Conservation (phyloP, 1,140 invertebrate species). For the Heliconius melpomene region DNA sequence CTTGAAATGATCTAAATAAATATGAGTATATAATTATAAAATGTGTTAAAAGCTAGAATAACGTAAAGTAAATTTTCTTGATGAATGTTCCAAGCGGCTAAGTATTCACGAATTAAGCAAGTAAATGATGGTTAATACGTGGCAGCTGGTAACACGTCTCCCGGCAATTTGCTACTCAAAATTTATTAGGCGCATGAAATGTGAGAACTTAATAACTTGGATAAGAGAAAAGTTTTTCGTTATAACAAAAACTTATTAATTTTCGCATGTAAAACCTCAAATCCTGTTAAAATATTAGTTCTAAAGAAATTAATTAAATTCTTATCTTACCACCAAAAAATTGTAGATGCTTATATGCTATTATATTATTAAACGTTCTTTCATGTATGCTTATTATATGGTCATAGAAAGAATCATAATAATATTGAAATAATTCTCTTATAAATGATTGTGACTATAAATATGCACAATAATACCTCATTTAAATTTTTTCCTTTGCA, state of each 20-base stretch:
- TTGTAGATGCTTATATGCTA: too few relatives aligned
- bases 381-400: too few relatives aligned
- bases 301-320: neutral
- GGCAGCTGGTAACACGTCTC: slow-evolving; percentile 36
- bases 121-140: slow-evolving; percentile 34
- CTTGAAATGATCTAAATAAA: neutral
- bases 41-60: neutral
- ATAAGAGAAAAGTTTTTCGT: slow-evolving; percentile 28
- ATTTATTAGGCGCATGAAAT: slow-evolving; percentile 39
- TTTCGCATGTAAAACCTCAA: neutral
- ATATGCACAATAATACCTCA: slow-evolving; percentile 35
- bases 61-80: neutral
- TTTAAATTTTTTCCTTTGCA: slow-evolving; percentile 64
- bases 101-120: slow-evolving; percentile 18
- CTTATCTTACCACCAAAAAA: neutral
- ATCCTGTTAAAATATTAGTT: neutral
- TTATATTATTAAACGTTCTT: too few relatives aligned
- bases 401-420: too few relatives aligned
- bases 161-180: slow-evolving; percentile 34
- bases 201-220: slow-evolving; percentile 34
- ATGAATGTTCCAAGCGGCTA: slow-evolving; percentile 13
- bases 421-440: too few relatives aligned
- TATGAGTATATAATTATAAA: neutral
- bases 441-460: neutral
- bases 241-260: slow-evolving; percentile 21